These are phyloP conservation scores for Madoqua kirkii DNA, from an alignment of 2,113 vertebrate species.

Conservation along the genomic window DNA sequence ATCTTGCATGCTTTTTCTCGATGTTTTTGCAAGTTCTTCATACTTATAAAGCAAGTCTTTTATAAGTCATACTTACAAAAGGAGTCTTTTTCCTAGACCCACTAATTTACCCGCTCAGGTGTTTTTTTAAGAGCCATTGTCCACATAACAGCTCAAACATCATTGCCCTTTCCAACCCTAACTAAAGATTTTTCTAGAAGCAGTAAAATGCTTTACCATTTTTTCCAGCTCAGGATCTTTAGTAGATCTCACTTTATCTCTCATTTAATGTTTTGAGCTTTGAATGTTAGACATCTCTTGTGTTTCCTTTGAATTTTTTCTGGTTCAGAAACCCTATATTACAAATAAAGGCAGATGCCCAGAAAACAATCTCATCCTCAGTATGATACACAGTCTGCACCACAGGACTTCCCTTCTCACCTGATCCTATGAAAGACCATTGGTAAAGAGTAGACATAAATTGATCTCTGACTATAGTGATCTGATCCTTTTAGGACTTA, in stretches of 20 bases:
- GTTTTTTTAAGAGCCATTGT: neutral
- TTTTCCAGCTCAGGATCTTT: neutral
- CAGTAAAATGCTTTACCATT: neutral
- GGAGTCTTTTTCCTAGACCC: neutral
- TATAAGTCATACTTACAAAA: neutral
- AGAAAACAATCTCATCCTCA: neutral
- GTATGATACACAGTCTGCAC: neutral
- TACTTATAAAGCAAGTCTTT: neutral
- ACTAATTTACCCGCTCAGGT: neutral
- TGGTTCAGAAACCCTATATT: constrained; percentile 16
- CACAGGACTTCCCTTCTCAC: neutral
- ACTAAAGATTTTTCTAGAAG: neutral
- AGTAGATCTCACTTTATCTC: constrained; percentile 18
- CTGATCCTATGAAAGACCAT: neutral
- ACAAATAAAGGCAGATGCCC: neutral
- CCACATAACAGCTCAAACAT: neutral
- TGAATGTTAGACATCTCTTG: neutral
- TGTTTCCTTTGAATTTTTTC: constrained; percentile 31
- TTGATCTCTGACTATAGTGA: neutral
- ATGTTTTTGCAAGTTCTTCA: neutral
- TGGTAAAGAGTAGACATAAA: neutral
- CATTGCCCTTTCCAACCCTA: neutral
- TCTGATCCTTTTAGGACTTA: constrained; percentile 31
- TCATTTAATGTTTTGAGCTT: neutral
- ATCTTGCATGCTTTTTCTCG: neutral